phyloP scores from a whole-genome alignment of 2,113 vertebrate genomes.

The Macquaria australasica region DNA sequence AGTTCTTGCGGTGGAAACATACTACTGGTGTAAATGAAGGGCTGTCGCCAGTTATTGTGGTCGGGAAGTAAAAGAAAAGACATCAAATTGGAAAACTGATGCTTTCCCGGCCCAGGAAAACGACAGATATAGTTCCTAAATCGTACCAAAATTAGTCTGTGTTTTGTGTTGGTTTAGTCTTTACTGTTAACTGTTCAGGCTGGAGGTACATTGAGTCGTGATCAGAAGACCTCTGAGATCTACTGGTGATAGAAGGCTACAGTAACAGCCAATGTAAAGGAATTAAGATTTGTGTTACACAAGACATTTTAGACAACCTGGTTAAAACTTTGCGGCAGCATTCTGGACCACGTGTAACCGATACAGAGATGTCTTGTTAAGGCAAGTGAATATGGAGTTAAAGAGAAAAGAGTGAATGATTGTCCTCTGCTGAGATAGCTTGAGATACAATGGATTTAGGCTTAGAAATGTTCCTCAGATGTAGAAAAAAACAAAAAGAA shows the following conservation, averaged over 20 bases:
- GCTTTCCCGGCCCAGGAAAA: conserved; percentile 22
- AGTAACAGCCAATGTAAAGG: not conserved
- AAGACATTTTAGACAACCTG: not conserved
- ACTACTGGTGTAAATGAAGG: conserved; percentile 7
- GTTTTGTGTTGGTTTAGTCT: not conserved
- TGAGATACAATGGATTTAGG: not conserved
- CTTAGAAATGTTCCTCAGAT: conserved; percentile 1
- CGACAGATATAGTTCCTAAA: not conserved
- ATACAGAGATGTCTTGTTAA: not conserved
- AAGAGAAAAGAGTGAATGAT: not conserved
- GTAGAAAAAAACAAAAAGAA: not conserved
- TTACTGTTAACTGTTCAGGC: no score
- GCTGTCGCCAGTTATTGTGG: not conserved
- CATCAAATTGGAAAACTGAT: not conserved
- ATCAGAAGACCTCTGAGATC: not conserved
- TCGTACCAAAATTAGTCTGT: conserved; percentile 11
- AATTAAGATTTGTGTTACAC: conserved; percentile 11
- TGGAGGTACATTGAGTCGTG: not conserved
- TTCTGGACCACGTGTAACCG: not conserved
- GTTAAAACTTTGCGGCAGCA: not conserved
- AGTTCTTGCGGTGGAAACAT: conserved; percentile 4
- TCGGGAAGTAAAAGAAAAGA: conserved; percentile 22
- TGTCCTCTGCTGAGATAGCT: not conserved
- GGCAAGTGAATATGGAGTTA: not conserved
- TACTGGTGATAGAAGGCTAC: not conserved